Evolutionary conservation across 1,140 invertebrate genomes (phyloP).

Genomic region (Branchinecta lindahli): DNA sequence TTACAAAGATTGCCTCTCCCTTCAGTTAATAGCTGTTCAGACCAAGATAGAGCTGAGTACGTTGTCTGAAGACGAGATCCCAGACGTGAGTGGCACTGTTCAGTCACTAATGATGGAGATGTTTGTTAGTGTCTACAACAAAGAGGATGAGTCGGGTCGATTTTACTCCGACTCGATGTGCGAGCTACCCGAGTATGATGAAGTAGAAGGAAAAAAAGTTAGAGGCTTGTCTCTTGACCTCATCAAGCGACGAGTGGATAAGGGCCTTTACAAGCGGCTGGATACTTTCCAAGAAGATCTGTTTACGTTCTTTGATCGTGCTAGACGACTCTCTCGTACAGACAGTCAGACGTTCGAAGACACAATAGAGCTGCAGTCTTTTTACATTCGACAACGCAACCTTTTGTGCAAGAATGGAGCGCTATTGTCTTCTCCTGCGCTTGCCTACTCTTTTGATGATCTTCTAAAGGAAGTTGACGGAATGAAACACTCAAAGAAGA

Average conservation of each 20-base stretch:
- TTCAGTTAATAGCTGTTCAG: constrained; percentile 80
- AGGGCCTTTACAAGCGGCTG: constrained; percentile 73
- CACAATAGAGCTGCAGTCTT: constrained; percentile 79
- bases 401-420: constrained; percentile 58
- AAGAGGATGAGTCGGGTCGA: constrained; percentile 86
- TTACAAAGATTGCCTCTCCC: constrained; percentile 89
- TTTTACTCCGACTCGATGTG: constrained; percentile 92
- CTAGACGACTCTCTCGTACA: constrained; percentile 63
- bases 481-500: constrained; percentile 54
- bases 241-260: constrained; percentile 65
- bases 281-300: constrained; percentile 94
- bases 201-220: constrained; percentile 48
- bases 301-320: constrained; percentile 81
- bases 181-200: constrained; percentile 78
- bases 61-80: constrained; percentile 60
- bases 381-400: constrained; percentile 54
- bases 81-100: constrained; percentile 70
- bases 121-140: constrained; percentile 86
- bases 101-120: constrained; percentile 81
- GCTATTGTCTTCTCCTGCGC: constrained; percentile 66
- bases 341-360: constrained; percentile 93
- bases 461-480: constrained; percentile 54
- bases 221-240: constrained; percentile 65
- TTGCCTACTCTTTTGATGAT: constrained; percentile 57
- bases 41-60: constrained; percentile 60